phyloP scores from a whole-genome alignment of 2,888 invertebrate genomes.

The Orthosia incerta region DNA sequence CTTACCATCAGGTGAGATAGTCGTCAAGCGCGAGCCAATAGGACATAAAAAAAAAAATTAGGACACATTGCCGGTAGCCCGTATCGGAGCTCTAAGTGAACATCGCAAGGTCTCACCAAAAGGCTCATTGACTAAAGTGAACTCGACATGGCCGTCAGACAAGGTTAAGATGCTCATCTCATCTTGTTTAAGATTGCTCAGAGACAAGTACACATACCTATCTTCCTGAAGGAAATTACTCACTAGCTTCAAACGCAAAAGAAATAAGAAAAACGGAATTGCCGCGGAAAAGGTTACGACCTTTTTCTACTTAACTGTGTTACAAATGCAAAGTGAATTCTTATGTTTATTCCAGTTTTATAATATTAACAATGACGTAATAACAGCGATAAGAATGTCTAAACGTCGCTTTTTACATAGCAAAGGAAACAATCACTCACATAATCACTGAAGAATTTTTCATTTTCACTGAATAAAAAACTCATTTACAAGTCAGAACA shows the following conservation, averaged over 20 bases:
- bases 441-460: conserved; percentile 16
- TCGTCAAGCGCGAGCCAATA: no score
- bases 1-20: no score
- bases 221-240: conserved; percentile 36
- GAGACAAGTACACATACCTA: conserved; percentile 3
- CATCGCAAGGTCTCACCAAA: conserved; percentile 15
- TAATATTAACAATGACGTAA: conserved; percentile 27
- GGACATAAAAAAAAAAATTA: no score
- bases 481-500: conserved; percentile 11
- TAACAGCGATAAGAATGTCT: conserved; percentile 27
- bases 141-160: conserved; percentile 23
- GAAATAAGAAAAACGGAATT: conserved; percentile 25
- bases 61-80: background rate
- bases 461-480: conserved; percentile 12
- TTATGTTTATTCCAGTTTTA: conserved; percentile 14
- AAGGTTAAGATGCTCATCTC: conserved; percentile 30
- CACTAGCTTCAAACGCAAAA: conserved; percentile 26
- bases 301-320: conserved; percentile 12
- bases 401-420: conserved; percentile 12
- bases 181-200: conserved; percentile 34
- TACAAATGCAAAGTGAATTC: conserved; percentile 17
- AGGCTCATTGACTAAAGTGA: conserved; percentile 42
- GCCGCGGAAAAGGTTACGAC: background rate
- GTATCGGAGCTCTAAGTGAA: conserved; percentile 10
- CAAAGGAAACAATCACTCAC: conserved; percentile 39